Base-by-base conservation (phyloP, 2,113 vertebrate species). In the Lanius collurio region DNA sequence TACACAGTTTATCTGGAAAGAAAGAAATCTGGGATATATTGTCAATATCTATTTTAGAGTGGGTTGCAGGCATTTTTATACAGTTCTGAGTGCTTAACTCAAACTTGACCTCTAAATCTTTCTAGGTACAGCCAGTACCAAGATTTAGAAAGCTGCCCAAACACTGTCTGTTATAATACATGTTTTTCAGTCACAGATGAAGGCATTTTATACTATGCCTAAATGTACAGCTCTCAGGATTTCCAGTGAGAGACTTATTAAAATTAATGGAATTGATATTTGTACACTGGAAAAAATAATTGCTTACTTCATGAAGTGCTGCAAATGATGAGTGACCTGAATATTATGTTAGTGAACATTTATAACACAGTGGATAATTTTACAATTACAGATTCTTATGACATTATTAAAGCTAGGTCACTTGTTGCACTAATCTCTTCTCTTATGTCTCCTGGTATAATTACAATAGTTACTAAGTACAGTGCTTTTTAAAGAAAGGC, bases 351-450 rank as follows among this genome's bases (percentile, higher is more conserved):
- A 91, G 84, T 37, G 87, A 96, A 63, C 78, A 88, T 92, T 92
- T 81, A 69, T 65, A 95, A 83, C 33, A 73, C 23, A 91, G 82
- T 67, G 71, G 82, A 77, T 94, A 97, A 93, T 95, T 93, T 90
- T 91, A 68, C 78, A 93, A 91, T 95, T 92, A 90, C 60, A 82
- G 49, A 73, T 91, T 91, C 78, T 67, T 59, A 84, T 74, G 64
- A 85, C 73, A 88, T 93, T 95, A 92, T 95, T 95, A 95, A 97
- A 84, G 69, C 53, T 90, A 89, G 96, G 94, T 95, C 92, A 93
- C 53, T 67, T 96, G 90, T 73, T 90, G 46, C 69, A 80, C 47
- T 90, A 91, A 94, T 94, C 73, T 95, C 33, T 84, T 93, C 63
- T 83, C 53, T 93, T 94, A 60, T 90, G 71, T 63, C 79, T 87